Conservation (phyloP, 1,140 invertebrate genomes). For the Euschistus heros region DNA sequence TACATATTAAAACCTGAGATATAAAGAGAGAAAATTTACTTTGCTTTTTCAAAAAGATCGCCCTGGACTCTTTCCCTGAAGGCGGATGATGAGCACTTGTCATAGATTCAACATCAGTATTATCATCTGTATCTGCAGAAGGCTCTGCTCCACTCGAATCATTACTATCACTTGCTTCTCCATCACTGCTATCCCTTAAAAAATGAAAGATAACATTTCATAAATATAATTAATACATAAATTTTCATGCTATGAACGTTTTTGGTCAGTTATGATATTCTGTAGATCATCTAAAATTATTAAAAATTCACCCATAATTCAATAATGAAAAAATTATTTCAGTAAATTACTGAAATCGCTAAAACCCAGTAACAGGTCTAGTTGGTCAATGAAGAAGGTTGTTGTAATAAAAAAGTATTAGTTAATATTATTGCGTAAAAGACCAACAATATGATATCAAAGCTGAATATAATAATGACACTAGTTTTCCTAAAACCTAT, state of each 20-base stretch:
- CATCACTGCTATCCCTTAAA: conserved; percentile 57
- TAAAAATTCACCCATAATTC: no score
- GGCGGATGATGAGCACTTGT: conserved; percentile 26
- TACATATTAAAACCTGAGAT: no score
- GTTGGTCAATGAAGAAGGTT: no score
- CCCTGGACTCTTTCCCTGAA: conserved; percentile 28
- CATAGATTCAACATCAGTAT: conserved; percentile 30
- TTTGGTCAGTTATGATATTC: background rate
- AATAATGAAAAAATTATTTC: no score
- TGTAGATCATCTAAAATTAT: background rate
- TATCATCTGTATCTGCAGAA: conserved; percentile 36
- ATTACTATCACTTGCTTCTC: conserved; percentile 58
- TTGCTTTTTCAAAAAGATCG: conserved; percentile 31
- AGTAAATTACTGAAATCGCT: no score
- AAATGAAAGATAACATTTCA: conserved; percentile 51
- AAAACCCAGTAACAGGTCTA: no score
- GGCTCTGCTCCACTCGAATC: conserved; percentile 54
- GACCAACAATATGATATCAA: no score
- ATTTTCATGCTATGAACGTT: conserved; percentile 69
- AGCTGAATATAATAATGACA: no score
- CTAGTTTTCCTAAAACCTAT: no score
- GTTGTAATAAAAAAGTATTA: no score
- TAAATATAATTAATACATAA: conserved; percentile 58
- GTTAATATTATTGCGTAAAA: no score
- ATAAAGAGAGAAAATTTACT: conserved; percentile 27